phyloP scores from a whole-genome alignment of 2,888 invertebrate species.

The Lumbricus terrestris region DNA sequence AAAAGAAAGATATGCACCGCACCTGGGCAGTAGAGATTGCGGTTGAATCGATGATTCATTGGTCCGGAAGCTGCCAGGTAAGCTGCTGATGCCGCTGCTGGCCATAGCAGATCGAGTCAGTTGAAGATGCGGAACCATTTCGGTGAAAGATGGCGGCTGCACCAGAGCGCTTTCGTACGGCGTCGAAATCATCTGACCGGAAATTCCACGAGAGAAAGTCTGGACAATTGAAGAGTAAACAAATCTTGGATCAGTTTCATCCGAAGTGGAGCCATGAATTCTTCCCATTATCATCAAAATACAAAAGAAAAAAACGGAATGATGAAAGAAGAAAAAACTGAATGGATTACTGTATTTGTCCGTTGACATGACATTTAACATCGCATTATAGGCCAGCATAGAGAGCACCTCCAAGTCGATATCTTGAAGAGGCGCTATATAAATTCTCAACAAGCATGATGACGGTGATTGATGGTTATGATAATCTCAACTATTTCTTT shows the following conservation, averaged over 20 bases:
- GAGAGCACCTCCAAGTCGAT: too few species aligned
- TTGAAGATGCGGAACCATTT: slow-evolving; percentile 10
- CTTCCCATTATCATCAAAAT: too few species aligned
- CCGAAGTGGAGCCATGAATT: too few species aligned
- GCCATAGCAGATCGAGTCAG: slow-evolving; percentile 20
- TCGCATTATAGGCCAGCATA: too few species aligned
- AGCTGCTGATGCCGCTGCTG: slow-evolving; percentile 55
- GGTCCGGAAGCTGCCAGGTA: slow-evolving; percentile 45
- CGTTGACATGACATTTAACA: too few species aligned
- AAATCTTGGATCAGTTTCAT: neutral
- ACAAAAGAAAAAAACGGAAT: too few species aligned
- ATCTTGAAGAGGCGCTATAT: too few species aligned
- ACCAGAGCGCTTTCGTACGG: neutral
- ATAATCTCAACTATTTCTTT: too few species aligned
- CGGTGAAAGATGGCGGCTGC: neutral
- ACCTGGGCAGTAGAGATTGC: slow-evolving; percentile 51
- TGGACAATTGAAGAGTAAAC: neutral
- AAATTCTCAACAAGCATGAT: too few species aligned
- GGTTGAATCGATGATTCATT: slow-evolving; percentile 46
- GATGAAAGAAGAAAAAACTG: too few species aligned
- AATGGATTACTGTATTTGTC: too few species aligned
- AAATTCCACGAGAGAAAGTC: neutral
- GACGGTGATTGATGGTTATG: too few species aligned
- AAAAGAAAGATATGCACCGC: neutral
- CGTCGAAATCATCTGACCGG: neutral